Evolutionary conservation across 2,113 vertebrate genomes (phyloP).

Genomic region (Serinus canaria): DNA sequence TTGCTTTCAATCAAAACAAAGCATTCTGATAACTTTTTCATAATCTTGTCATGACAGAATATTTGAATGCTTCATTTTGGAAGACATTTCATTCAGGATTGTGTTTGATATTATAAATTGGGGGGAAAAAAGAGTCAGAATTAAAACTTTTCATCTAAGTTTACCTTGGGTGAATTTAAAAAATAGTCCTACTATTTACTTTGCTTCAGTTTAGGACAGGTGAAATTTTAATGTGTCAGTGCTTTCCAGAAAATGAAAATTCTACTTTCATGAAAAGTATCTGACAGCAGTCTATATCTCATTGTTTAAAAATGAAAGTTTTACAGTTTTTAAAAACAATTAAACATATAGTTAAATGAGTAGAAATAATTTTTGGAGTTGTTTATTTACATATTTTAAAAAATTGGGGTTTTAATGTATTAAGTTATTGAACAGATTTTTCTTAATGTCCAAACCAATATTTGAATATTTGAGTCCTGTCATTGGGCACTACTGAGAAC

Average conservation of each 20-base stretch:
- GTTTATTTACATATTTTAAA: not conserved
- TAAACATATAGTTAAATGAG: not conserved
- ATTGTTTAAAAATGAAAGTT: not conserved
- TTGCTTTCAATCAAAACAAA: slow-evolving; percentile 66
- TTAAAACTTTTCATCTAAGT: not conserved
- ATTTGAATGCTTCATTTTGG: not conserved
- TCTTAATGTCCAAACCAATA: not conserved
- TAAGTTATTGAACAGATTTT: not conserved
- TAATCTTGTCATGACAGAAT: slow-evolving; percentile 10
- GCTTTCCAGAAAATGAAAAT: not conserved
- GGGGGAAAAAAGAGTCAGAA: not conserved
- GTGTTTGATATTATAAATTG: not conserved
- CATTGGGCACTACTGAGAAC: not conserved
- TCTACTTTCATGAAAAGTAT: not conserved
- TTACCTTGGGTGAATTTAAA: not conserved
- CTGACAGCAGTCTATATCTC: not conserved
- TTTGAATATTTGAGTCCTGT: not conserved
- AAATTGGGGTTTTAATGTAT: not conserved
- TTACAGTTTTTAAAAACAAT: not conserved
- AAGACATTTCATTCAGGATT: slow-evolving; percentile 2
- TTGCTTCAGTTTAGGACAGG: not conserved
- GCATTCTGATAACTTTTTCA: slow-evolving; percentile 20
- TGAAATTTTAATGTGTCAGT: not conserved
- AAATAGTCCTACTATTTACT: not conserved
- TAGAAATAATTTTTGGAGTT: not conserved